Evolutionary conservation across 1,140 invertebrate genomes (phyloP).

Genomic region (Aphidius ervi): DNA sequence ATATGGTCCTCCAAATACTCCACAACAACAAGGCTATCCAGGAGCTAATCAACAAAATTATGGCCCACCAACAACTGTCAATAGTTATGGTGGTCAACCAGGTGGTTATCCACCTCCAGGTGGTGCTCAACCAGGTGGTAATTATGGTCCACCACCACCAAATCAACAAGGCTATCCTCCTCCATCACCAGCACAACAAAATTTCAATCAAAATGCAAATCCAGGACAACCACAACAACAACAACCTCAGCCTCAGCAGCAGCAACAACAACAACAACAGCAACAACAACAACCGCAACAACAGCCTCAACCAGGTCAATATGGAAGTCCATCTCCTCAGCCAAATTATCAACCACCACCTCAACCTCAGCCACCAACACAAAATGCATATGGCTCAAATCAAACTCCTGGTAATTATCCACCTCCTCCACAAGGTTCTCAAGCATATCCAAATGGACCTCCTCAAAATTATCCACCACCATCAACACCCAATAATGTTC

Average conservation of each 20-base stretch:
- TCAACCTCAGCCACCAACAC: constrained; percentile 47
- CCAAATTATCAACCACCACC: constrained; percentile 46
- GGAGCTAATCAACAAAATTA: constrained; percentile 44
- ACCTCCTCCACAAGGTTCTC: constrained; percentile 40
- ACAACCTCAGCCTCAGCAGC: constrained; percentile 32
- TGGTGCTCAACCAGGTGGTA: constrained; percentile 41
- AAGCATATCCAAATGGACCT: constrained; percentile 47
- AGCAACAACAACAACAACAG: constrained; percentile 37
- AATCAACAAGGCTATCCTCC: constrained; percentile 49
- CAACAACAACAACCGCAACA: constrained; percentile 45
- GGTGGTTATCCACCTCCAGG: constrained; percentile 46
- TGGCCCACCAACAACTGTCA: constrained; percentile 47
- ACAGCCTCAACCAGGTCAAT: constrained; percentile 42
- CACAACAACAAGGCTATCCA: constrained; percentile 46
- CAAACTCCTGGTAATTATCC: constrained; percentile 46
- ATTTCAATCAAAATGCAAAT: constrained; percentile 42
- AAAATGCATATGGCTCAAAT: constrained; percentile 45
- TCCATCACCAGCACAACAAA: constrained; percentile 44
- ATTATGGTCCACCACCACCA: constrained; percentile 49
- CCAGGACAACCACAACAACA: constrained; percentile 42
- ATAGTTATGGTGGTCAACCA: constrained; percentile 48
- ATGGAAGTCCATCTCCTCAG: constrained; percentile 48
- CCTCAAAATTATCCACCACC: constrained; percentile 46
- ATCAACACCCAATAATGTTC: constrained; percentile 37
- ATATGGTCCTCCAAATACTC: constrained; percentile 44